These are phyloP conservation scores for Nephrotoma guestfalica DNA, from an alignment of 2,888 invertebrate genomes.

Conservation along the genomic window DNA sequence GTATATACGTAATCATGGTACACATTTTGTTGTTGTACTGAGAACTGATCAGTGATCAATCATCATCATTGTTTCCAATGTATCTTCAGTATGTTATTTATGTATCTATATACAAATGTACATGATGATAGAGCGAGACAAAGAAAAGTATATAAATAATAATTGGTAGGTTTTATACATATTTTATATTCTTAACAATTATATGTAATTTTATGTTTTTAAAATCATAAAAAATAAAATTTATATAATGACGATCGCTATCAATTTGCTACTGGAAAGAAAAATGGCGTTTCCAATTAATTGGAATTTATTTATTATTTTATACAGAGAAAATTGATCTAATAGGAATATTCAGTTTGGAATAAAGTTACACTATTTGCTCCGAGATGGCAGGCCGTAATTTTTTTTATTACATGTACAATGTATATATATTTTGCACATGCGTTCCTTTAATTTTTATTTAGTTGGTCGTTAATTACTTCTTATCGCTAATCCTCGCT, in stretches of 20 bases:
- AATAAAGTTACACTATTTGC: background rate
- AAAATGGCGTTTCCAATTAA: background rate
- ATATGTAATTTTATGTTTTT: background rate
- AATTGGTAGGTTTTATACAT: background rate
- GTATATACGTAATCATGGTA: background rate
- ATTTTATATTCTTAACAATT: background rate
- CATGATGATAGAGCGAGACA: background rate
- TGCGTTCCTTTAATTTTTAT: background rate
- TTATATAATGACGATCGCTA: background rate
- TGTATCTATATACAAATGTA: background rate
- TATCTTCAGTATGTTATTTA: background rate
- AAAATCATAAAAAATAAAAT: background rate
- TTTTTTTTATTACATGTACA: too few relatives aligned
- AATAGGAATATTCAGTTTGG: background rate
- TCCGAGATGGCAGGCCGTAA: background rate
- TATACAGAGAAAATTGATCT: background rate
- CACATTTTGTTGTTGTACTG: background rate
- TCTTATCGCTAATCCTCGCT: background rate
- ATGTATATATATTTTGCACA: too few relatives aligned
- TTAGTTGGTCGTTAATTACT: background rate
- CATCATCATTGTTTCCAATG: background rate
- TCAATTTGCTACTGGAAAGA: background rate
- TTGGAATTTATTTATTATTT: background rate
- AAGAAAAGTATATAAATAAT: background rate
- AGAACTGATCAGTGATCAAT: background rate